Evolutionary conservation across 1,140 invertebrate genomes (phyloP), one percentile per base, ranked within the genome.

Genomic region (roundworm (Caenorhabditis elegans)): DNA sequence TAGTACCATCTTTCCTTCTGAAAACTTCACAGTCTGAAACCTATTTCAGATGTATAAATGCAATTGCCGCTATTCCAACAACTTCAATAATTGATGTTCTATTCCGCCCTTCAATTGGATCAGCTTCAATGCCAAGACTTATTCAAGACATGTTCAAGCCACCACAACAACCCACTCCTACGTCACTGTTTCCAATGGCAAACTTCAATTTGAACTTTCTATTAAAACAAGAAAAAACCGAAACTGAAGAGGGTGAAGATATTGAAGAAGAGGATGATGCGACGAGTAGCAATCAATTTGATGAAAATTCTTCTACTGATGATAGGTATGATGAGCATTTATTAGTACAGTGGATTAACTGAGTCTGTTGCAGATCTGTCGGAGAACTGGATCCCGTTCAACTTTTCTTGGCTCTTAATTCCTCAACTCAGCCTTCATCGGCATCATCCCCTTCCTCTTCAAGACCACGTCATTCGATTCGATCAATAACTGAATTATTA

Each of bases 101-200:
- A 22, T 79, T 79, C 78, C 51, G 78, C 15, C 51, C 55, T 4
- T 79, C 78, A 19, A 79, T 79, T 22, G 78, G 78, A 65, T 19
- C 31, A 2, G 78, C 78, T 5, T 79, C 78, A 31, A 79, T 79
- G 78, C 34, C 28, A 13, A 17, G 51, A 34, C 39, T 79, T 6
- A 79, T 79, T 22, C 34, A 53, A 31, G 78, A 79, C 26, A 79
- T 79, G 34, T 55, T 79, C 34, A 48, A 60, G n/a, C 78, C 78
- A 17, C 53, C 53, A 10, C 65, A 79, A 39, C 55, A 48, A 11
- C 53, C 55, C 34, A 28, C 22, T 31, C 31, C n/a, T 13, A 19
- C 31, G 15, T 70, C 60, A 6, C 26, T 70, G n/a, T 70, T 70
- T 17, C 60, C 60, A 36, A 43, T 70, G 34, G 34, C 15, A 19